Evolutionary conservation across 2,797 vertebrate genomes (phyloP), one percentile per base, ranked within the genome.

Genomic region (Anguilla anguilla): DNA sequence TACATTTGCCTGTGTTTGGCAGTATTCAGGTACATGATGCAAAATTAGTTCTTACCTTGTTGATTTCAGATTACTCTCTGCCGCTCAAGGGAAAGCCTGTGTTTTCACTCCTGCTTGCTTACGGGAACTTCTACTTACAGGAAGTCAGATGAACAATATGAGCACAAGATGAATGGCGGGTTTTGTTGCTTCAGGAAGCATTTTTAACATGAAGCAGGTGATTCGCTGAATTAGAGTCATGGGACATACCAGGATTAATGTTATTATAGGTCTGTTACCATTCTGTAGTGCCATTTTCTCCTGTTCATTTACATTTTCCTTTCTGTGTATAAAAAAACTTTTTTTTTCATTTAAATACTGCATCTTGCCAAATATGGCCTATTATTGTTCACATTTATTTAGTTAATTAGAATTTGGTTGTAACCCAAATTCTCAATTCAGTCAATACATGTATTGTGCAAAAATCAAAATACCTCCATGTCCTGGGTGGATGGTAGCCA

Each of bases 141-240:
- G 28, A 86, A 67, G 74, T 22, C 49, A 28, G 57, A 46, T 46
- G 43, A 46, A 46, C 43, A 46, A 46, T 4, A 46, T 46, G 43
- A 22, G 39, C 39, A n/a, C 72, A 83, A 43, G 31, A 19, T 17
- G 84, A 25, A 87, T 85, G 69, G 28, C 59, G 55, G 74, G 84
- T 57, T 85, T 72, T 85, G 55, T 59, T 49, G 74, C 35, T 35
- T 89, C 90, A 85, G 25, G 85, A 82, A 35, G 2, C 86, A 28
- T 84, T 61, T 69, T 55, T 90, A 90, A 90, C 83, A 81, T 64
- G 79, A 89, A 86, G 67, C 89, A 88, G 89, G 84, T 90, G 89
- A 89, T 87, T 74, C 39, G 74, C 57, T 61, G 89, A 90, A 90
- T 90, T 61, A 72, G 85, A 83, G 83, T 90, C 90, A 91, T 85